phyloP scores from a whole-genome alignment of 2,797 vertebrate species.

The Molossus molossus region DNA sequence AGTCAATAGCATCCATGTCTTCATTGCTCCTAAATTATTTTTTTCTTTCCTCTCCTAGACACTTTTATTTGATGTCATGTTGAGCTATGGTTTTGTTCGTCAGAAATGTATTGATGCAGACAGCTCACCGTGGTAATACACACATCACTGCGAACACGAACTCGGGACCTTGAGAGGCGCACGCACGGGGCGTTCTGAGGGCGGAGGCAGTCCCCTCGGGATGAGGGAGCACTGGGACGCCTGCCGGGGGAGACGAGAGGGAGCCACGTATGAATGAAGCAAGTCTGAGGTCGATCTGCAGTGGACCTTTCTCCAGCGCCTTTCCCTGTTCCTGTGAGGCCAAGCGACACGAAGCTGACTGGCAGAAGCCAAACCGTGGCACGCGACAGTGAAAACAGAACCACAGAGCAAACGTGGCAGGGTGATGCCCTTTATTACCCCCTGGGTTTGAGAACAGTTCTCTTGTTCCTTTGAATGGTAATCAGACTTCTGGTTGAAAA shows the following conservation, averaged over 20 bases:
- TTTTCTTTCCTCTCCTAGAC: conserved; percentile 29
- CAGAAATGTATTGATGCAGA: conserved; percentile 16
- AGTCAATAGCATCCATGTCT: conserved; percentile 63
- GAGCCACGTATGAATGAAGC: not conserved
- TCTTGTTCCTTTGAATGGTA: not conserved
- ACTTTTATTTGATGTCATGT: conserved; percentile 24
- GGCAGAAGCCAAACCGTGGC: not conserved
- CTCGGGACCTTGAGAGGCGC: not conserved
- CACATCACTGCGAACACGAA: not conserved
- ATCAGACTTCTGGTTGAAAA: not conserved
- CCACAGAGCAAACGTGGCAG: not conserved
- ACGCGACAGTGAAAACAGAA: not conserved
- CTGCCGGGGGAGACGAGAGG: not conserved
- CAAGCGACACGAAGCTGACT: not conserved
- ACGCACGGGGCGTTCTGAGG: rapidly evolving
- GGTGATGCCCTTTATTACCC: not conserved
- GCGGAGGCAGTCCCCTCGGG: not conserved
- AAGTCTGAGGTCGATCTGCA: not conserved
- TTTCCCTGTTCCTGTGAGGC: not conserved
- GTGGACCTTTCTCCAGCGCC: not conserved
- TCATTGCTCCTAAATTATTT: conserved; percentile 66
- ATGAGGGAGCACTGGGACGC: not conserved
- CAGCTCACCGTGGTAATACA: not conserved
- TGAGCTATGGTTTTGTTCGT: conserved; percentile 34
- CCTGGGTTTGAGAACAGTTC: not conserved